These are phyloP conservation scores for Heliconius hermathena DNA, from an alignment of 1,140 invertebrate genomes.

Conservation along the genomic window DNA sequence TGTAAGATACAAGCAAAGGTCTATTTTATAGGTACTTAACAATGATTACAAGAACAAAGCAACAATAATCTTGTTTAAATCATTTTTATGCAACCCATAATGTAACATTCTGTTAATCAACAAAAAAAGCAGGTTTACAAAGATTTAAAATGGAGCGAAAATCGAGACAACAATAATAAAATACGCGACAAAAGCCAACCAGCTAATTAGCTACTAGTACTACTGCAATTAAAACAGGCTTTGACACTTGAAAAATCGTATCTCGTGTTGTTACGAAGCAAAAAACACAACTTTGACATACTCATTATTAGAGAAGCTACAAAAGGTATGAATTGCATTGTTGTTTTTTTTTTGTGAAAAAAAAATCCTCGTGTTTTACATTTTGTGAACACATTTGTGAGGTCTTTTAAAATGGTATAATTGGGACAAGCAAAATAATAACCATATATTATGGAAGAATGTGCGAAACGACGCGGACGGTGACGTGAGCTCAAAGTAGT, in stretches of 20 bases:
- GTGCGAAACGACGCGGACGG: not conserved
- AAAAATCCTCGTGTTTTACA: not conserved
- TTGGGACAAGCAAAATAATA: not conserved
- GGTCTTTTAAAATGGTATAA: not conserved
- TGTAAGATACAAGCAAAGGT: too few species aligned
- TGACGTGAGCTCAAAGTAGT: not conserved
- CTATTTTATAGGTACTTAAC: too few species aligned
- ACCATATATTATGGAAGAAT: not conserved
- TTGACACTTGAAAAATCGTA: conserved; percentile 21
- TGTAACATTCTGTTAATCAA: conserved; percentile 1
- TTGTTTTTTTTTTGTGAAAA: not conserved
- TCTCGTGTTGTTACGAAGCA: conserved; percentile 7
- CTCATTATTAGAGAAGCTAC: conserved; percentile 19
- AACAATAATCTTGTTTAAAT: not conserved
- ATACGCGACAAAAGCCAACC: conserved; percentile 17
- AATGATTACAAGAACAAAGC: too few species aligned
- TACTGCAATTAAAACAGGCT: conserved; percentile 17
- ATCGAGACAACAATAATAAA: conserved; percentile 15
- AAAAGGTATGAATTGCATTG: conserved; percentile 5
- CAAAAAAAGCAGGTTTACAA: not conserved
- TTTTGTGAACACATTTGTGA: not conserved
- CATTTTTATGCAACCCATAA: not conserved
- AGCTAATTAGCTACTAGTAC: conserved; percentile 14
- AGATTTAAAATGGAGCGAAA: conserved; percentile 4
- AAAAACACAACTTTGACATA: not conserved